Evolutionary conservation across 2,113 vertebrate genomes (phyloP), one percentile per base, ranked within the genome.

Genomic region (Gobiocypris rarus): DNA sequence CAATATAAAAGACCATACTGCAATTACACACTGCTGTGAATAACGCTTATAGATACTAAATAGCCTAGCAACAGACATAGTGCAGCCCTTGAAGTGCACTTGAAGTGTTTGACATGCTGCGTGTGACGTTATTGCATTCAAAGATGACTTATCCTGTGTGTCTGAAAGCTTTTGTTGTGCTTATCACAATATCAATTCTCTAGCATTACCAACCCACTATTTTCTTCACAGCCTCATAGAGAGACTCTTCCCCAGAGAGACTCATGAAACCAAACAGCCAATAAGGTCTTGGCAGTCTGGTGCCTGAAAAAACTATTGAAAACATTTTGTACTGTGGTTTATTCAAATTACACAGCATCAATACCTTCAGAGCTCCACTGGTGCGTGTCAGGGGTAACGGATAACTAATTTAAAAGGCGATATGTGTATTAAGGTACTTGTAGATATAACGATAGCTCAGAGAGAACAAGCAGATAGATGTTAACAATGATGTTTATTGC

Each of bases 331-430:
- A 79, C 80, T 76, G 24, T 43, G 54, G 56, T 84, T 85, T 88
- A 81, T 81, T 89, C 80, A 81, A 87, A 86, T 84, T 28, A 84
- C 43, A 81, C 73, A 54, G 67, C 38, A 76, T 83, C 45, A 48
- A 84, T 78, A 52, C 58, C 26, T 84, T 45, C n/a, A 26, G 8
- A 56, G 61, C 74, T 69, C 43, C 63, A 34, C 48, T 58, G 22
- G 41, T 73, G 10, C 6, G 22, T 50, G 65, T 70, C 83, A 85
- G 38, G 17, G 19, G 22, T 77, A 75, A 87, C 71, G 31, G 85
- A 85, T 79, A 81, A 67, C 78, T 81, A 56, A 85, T 89, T 78
- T 67, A 70, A 41, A 59, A 75, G 67, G 41, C 71, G 15, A 59
- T 38, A 81, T 73, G 50, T 74, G 74, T 65, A 77, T 85, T 87